A percentile compares a stretch with the other conserved stretches of the same genome.
phyloP scores from a whole-genome alignment of 1,140 invertebrate genomes.

The Physella acuta region DNA sequence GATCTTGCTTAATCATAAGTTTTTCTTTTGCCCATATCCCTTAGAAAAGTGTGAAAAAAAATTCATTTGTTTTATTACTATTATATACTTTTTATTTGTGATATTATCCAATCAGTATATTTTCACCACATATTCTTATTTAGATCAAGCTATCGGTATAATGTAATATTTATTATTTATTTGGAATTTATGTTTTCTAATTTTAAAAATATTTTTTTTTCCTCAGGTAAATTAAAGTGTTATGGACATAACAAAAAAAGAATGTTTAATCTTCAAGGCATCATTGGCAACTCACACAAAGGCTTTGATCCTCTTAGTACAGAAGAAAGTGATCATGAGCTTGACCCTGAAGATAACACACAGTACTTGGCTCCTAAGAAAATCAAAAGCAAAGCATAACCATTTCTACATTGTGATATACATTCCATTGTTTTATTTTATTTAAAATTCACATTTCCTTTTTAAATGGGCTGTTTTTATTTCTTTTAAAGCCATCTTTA shows the following conservation, averaged over 20 bases:
- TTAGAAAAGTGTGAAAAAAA: no score
- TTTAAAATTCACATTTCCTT: no score
- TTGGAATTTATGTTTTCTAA: not conserved
- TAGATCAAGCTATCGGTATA: no score
- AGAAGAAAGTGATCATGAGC: constrained; percentile 14
- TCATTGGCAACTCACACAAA: constrained; percentile 6
- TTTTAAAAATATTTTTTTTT: not conserved
- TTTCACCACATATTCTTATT: no score
- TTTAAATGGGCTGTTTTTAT: no score
- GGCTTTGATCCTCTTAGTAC: constrained; percentile 3
- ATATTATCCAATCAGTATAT: no score
- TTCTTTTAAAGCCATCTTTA: no score
- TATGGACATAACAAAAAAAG: not conserved
- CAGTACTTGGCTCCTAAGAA: not conserved
- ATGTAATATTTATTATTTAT: no score
- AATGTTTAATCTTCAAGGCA: constrained; percentile 5
- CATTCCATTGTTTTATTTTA: not conserved
- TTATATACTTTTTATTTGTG: no score
- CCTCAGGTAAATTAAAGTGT: constrained; percentile 2
- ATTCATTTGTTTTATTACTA: no score
- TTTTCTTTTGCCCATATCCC: no score
- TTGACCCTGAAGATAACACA: not conserved
- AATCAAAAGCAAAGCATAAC: not conserved
- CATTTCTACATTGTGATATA: not conserved
- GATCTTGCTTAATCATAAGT: no score